Evolutionary conservation across 2,888 invertebrate species (phyloP).

Genomic region (Andrena bicolor): DNA sequence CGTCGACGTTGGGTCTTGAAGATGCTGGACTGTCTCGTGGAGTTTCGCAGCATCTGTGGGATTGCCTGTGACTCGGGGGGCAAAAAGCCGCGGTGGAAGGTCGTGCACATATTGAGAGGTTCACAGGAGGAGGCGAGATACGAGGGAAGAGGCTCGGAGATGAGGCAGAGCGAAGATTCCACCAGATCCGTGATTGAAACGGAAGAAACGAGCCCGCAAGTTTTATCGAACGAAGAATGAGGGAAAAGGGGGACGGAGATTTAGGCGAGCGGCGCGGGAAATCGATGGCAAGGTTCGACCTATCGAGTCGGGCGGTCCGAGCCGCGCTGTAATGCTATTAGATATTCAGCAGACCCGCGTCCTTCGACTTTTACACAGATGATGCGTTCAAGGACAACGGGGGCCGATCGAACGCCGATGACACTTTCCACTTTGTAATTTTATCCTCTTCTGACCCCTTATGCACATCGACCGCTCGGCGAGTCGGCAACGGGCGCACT

Average conservation of each 20-base stretch:
- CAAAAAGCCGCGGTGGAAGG: no score
- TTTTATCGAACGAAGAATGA: neutral
- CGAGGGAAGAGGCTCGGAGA: no score
- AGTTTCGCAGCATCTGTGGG: no score
- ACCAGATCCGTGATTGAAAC: no score
- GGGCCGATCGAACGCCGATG: constrained; percentile 73
- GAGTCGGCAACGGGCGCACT: constrained; percentile 67
- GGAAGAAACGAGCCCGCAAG: no score
- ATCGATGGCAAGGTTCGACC: neutral
- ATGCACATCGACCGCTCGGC: constrained; percentile 66
- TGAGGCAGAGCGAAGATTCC: no score
- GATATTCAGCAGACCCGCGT: constrained; percentile 61
- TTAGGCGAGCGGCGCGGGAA: no score
- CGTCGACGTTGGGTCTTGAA: no score
- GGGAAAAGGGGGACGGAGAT: neutral
- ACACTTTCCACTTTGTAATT: constrained; percentile 73
- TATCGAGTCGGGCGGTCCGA: neutral
- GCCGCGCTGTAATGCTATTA: constrained; percentile 5
- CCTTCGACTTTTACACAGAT: constrained; percentile 64
- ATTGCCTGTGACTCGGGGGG: no score
- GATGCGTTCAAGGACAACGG: constrained; percentile 71
- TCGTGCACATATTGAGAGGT: no score
- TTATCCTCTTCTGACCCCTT: constrained; percentile 71
- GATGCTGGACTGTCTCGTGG: no score
- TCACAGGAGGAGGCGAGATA: no score